These are phyloP conservation scores for Odontothrips loti DNA, from an alignment of 2,888 invertebrate genomes.

Conservation along the genomic window DNA sequence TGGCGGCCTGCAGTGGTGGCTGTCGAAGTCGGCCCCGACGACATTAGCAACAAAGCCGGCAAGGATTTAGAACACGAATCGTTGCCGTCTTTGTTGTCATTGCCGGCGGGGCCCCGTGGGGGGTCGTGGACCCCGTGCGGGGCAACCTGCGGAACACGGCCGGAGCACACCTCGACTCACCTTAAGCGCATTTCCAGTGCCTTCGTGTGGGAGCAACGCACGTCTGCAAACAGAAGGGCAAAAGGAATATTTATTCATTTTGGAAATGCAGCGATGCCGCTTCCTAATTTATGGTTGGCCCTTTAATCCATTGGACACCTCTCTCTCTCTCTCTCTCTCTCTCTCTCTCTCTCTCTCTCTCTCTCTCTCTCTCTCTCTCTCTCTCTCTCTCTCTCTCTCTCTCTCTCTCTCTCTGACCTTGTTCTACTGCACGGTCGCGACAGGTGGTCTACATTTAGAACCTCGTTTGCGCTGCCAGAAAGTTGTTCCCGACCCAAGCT, in stretches of 20 bases:
- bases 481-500: too few relatives aligned
- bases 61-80: neutral
- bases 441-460: too few relatives aligned
- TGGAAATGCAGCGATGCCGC: neutral
- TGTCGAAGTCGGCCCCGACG: neutral
- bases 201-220: neutral
- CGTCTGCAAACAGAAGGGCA: neutral
- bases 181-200: neutral
- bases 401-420: too few relatives aligned
- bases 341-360: too few relatives aligned
- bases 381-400: too few relatives aligned
- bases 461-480: too few relatives aligned
- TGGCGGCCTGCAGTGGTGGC: too few relatives aligned
- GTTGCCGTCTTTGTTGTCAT: constrained; percentile 26
- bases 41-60: constrained; percentile 1
- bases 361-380: too few relatives aligned
- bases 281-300: too few relatives aligned
- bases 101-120: neutral
- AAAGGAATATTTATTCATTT: neutral
- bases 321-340: neutral
- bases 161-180: neutral
- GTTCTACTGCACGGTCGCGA: too few relatives aligned
- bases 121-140: neutral
- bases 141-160: neutral
- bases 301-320: too few relatives aligned